Evolutionary conservation across 2,888 invertebrate species (phyloP).

Genomic region (Brenthis daphne): DNA sequence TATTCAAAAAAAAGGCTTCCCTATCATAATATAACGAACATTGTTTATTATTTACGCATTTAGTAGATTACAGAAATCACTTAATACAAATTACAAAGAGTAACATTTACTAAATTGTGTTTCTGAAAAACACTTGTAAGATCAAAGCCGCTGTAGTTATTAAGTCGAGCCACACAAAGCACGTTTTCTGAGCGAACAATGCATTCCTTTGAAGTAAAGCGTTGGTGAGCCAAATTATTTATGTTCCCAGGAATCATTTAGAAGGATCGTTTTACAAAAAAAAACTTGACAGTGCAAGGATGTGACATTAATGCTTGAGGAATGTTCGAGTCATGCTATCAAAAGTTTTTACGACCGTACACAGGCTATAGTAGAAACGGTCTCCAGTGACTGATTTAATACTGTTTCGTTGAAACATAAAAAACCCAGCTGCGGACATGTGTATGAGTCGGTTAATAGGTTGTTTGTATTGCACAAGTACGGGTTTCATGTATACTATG

Average conservation of each 20-base stretch:
- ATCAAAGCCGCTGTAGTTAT: constrained; percentile 44
- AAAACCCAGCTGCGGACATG: constrained; percentile 71
- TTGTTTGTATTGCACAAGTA: constrained; percentile 33
- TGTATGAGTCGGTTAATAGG: constrained; percentile 47
- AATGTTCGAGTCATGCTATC: constrained; percentile 66
- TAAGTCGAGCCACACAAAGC: constrained; percentile 48
- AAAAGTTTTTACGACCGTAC: constrained; percentile 66
- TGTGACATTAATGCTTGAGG: constrained; percentile 64
- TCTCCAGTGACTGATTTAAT: constrained; percentile 67
- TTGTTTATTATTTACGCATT: constrained; percentile 3
- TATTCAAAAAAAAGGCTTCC: not conserved
- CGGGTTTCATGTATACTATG: constrained; percentile 13
- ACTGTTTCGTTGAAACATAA: constrained; percentile 64
- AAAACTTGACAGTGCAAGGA: constrained; percentile 49
- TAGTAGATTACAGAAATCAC: constrained; percentile 14
- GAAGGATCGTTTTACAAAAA: constrained; percentile 64
- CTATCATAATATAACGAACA: not conserved
- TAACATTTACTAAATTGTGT: constrained; percentile 30
- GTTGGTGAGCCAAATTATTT: constrained; percentile 55
- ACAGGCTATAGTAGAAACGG: constrained; percentile 65
- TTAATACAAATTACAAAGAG: constrained; percentile 15
- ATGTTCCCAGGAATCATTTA: constrained; percentile 70
- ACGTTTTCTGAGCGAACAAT: constrained; percentile 48
- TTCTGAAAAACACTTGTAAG: constrained; percentile 37
- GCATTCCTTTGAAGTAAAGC: constrained; percentile 63